A percentile compares a stretch with the other conserved stretches of the same genome.
Evolutionary conservation across 2,113 vertebrate species (phyloP).

Genomic region (Nicator chloris): DNA sequence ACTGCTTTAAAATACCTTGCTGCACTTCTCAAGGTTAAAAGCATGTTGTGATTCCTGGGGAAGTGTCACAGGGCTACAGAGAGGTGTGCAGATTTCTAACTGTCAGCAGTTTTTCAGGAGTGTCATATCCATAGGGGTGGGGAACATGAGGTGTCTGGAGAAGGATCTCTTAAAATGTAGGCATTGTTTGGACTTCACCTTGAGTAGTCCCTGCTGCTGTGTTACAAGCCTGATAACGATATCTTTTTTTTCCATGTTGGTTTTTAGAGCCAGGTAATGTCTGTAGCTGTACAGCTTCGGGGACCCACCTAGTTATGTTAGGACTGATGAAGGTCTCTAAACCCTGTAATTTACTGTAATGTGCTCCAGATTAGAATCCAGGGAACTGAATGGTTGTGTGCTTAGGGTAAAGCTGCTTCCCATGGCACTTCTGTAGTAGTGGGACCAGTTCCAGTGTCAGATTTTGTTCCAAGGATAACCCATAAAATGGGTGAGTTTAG

Average conservation of each 20-base stretch:
- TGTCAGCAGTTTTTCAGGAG: not conserved
- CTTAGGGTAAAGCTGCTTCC: not conserved
- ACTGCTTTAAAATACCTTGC: not conserved
- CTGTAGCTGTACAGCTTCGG: not conserved
- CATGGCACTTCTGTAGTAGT: not conserved
- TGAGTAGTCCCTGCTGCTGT: not conserved
- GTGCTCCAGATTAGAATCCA: not conserved
- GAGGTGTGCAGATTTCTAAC: not conserved
- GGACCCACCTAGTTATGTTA: not conserved
- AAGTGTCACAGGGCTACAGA: not conserved
- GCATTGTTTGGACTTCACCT: not conserved
- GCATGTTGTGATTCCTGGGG: not conserved
- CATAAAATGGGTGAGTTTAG: not conserved
- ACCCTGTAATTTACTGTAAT: not conserved
- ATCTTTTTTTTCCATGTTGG: not conserved
- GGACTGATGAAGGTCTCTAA: not conserved
- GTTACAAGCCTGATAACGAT: not conserved
- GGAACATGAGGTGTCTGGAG: not conserved
- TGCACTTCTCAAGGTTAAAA: not conserved
- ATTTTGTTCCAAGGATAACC: not conserved
- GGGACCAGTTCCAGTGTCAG: not conserved
- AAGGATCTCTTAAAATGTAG: not conserved
- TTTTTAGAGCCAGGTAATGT: not conserved
- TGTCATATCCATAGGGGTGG: not conserved
- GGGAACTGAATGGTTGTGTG: not conserved